phyloP scores from a whole-genome alignment of 2,888 invertebrate genomes.

The Zootermopsis nevadensis region DNA sequence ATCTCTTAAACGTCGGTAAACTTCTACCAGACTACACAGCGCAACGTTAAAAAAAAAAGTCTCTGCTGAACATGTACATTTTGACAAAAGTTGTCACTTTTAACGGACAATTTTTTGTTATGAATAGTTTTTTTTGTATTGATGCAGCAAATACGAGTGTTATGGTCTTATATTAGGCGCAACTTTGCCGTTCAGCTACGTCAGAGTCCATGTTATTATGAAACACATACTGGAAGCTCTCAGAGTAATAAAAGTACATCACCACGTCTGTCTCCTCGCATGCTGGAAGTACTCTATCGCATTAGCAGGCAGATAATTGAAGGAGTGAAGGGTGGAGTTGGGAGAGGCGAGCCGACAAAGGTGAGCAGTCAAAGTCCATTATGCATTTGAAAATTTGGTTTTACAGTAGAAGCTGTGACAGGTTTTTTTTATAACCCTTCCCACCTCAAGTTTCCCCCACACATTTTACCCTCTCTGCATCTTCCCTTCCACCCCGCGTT shows the following conservation, averaged over 20 bases:
- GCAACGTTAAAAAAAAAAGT: no score
- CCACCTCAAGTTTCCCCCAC: not conserved
- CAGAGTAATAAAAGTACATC: not conserved
- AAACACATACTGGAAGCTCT: conserved; percentile 4
- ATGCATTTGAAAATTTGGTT: conserved; percentile 15
- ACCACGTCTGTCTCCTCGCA: not conserved
- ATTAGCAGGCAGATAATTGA: not conserved
- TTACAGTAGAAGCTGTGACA: not conserved
- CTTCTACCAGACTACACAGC: no score
- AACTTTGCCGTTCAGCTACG: not conserved
- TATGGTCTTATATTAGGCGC: not conserved
- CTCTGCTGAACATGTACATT: no score
- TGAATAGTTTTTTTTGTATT: no score
- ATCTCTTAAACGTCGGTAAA: no score
- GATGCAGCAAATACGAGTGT: not conserved
- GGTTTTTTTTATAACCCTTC: not conserved
- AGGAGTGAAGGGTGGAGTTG: not conserved
- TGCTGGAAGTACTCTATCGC: not conserved
- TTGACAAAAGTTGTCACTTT: no score
- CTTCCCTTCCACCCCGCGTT: not conserved
- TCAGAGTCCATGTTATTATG: not conserved
- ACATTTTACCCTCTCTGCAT: not conserved
- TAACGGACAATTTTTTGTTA: no score
- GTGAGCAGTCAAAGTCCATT: conserved; percentile 7
- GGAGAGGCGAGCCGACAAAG: not conserved